Conservation (phyloP, 2,113 vertebrate species). For the Grantiella picta region DNA sequence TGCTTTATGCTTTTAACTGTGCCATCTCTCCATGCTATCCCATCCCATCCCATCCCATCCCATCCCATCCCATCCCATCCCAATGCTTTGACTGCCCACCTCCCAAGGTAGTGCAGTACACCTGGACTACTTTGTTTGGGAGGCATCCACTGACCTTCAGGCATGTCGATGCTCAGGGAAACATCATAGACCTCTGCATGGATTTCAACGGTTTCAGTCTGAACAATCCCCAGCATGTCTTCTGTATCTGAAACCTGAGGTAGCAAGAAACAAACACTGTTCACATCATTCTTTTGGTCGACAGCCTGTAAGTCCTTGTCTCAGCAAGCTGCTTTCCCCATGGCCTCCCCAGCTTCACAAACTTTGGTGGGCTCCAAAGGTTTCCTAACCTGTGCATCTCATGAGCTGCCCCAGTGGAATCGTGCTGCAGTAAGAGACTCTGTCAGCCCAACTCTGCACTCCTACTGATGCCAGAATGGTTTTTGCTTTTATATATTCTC, state of each 20-base stretch:
- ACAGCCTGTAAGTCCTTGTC: not conserved
- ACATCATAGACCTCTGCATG: slow-evolving; percentile 85
- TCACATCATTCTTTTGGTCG: not conserved
- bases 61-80: not conserved
- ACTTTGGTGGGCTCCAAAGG: not conserved
- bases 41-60: not conserved
- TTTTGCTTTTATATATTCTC: no score
- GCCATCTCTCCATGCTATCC: not conserved
- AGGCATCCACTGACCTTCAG: slow-evolving; percentile 75
- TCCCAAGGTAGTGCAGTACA: not conserved
- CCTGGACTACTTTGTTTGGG: not conserved
- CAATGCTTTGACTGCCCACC: not conserved
- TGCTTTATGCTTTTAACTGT: fast-evolving
- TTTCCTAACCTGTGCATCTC: not conserved
- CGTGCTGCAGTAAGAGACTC: not conserved
- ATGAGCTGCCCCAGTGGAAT: not conserved
- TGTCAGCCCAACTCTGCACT: not conserved
- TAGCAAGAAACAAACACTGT: not conserved
- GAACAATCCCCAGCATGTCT: slow-evolving; percentile 81
- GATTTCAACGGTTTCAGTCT: slow-evolving; percentile 83
- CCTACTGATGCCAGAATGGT: no score
- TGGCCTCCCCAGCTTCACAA: not conserved
- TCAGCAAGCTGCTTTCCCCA: not conserved
- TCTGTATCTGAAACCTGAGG: slow-evolving; percentile 85
- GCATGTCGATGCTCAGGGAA: slow-evolving; percentile 78